A percentile compares a stretch with the other conserved stretches of the same genome.
Evolutionary conservation across 2,113 vertebrate genomes (phyloP).

Genomic region (Callospermophilus lateralis): DNA sequence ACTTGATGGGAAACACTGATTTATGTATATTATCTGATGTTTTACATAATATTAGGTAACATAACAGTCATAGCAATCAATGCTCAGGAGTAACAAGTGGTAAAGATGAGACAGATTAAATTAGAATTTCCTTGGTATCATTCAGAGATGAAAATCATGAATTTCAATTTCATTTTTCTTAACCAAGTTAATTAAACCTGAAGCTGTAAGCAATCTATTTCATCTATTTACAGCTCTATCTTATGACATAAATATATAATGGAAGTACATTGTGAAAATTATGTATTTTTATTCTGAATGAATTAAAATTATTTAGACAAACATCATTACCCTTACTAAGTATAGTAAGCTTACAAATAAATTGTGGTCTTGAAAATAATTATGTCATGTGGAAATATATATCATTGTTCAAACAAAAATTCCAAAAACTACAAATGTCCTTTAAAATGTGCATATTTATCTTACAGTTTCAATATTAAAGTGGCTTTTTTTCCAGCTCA

Average conservation of each 20-base stretch:
- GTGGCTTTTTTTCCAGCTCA: not conserved
- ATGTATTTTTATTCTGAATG: not conserved
- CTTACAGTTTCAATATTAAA: slow-evolving; percentile 68
- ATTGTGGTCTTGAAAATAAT: not conserved
- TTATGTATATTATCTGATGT: not conserved
- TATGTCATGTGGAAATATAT: not conserved
- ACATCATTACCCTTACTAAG: not conserved
- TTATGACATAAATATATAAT: not conserved
- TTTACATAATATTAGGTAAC: not conserved
- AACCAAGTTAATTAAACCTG: not conserved
- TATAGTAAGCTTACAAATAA: not conserved
- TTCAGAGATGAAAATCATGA: not conserved
- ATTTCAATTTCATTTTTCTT: slow-evolving; percentile 22
- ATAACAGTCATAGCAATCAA: not conserved
- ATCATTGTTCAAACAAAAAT: not conserved
- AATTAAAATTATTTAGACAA: not conserved
- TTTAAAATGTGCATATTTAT: slow-evolving; percentile 68
- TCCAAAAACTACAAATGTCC: not conserved
- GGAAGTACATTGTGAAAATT: not conserved
- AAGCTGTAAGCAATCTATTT: not conserved
- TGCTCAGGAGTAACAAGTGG: not conserved
- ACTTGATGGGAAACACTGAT: not conserved
- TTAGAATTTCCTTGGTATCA: not conserved
- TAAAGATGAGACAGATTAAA: not conserved
- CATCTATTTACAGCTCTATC: not conserved